Percentiles rank a stretch among this genome's conserved stretches.
These are phyloP conservation scores for Sinohyriopsis cumingii DNA, from an alignment of 2,888 invertebrate species.

Conservation along the genomic window DNA sequence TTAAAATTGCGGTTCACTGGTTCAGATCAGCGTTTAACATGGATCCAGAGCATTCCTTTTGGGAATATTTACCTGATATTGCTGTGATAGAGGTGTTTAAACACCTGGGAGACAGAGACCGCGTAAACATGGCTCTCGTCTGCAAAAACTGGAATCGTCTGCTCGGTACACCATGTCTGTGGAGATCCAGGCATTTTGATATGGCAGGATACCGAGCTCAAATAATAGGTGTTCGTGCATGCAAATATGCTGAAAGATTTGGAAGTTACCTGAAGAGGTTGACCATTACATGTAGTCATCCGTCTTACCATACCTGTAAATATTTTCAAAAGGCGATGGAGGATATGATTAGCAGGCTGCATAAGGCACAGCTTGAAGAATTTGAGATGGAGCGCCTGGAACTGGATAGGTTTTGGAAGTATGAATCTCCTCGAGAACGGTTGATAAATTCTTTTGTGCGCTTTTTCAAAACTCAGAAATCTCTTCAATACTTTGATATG, in stretches of 20 bases:
- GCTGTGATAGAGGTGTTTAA: conserved; percentile 45
- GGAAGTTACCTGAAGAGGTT: conserved; percentile 48
- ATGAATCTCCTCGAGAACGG: conserved; percentile 49
- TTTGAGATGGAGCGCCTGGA: conserved; percentile 54
- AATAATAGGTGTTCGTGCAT: conserved; percentile 33
- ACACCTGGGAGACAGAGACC: conserved; percentile 39
- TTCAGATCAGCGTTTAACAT: too few relatives aligned
- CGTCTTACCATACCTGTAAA: conserved; percentile 52
- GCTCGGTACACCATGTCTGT: conserved; percentile 44
- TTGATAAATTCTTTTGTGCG: conserved; percentile 46
- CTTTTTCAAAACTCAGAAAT: conserved; percentile 50
- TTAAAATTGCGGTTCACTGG: too few relatives aligned
- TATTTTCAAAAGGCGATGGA: conserved; percentile 52
- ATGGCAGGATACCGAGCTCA: conserved; percentile 48
- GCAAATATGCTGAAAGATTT: conserved; percentile 47
- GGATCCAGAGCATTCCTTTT: conserved; percentile 7
- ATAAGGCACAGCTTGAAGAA: conserved; percentile 36
- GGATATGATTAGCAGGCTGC: conserved; percentile 44
- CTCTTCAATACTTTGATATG: conserved; percentile 49
- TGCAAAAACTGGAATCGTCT: conserved; percentile 52
- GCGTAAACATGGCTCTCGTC: conserved; percentile 35
- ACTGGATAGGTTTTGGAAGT: conserved; percentile 59
- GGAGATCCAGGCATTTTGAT: conserved; percentile 50
- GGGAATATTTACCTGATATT: conserved; percentile 46
- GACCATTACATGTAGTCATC: conserved; percentile 53